These are phyloP conservation scores for Rhabditoides inermis DNA, from an alignment of 2,888 invertebrate species.

Conservation along the genomic window DNA sequence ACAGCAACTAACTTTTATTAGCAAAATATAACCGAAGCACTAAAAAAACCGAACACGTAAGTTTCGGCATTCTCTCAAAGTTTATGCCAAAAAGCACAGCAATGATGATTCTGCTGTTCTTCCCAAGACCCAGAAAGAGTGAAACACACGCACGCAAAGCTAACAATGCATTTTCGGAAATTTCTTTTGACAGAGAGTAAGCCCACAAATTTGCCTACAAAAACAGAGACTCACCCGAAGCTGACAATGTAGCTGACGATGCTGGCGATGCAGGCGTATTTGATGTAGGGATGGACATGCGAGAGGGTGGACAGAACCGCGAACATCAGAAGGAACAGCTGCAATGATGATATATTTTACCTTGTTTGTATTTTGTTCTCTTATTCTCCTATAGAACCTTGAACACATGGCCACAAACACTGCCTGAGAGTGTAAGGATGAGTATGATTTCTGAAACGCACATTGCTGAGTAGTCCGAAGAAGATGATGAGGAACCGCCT, in stretches of 20 bases:
- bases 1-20: too few relatives aligned
- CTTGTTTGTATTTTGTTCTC: not conserved
- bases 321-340: slow-evolving; percentile 28
- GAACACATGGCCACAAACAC: not conserved
- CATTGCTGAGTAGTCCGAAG: slow-evolving; percentile 32
- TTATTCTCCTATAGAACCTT: not conserved
- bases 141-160: too few relatives aligned
- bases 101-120: too few relatives aligned
- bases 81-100: too few relatives aligned
- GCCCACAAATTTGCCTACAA: too few relatives aligned
- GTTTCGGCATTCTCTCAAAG: too few relatives aligned
- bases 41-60: too few relatives aligned
- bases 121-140: too few relatives aligned
- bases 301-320: slow-evolving; percentile 28
- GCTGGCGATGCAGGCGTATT: slow-evolving; percentile 28
- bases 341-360: not conserved
- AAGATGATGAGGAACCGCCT: slow-evolving; percentile 28
- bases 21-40: too few relatives aligned
- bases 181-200: too few relatives aligned
- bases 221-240: slow-evolving; percentile 25
- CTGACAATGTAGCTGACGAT: slow-evolving; percentile 33
- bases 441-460: slow-evolving; percentile 1
- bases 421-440: not conserved
- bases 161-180: too few relatives aligned
- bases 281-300: slow-evolving; percentile 12